phyloP scores from a whole-genome alignment of 2,888 invertebrate species.

The Lepidochrysops patricia region DNA sequence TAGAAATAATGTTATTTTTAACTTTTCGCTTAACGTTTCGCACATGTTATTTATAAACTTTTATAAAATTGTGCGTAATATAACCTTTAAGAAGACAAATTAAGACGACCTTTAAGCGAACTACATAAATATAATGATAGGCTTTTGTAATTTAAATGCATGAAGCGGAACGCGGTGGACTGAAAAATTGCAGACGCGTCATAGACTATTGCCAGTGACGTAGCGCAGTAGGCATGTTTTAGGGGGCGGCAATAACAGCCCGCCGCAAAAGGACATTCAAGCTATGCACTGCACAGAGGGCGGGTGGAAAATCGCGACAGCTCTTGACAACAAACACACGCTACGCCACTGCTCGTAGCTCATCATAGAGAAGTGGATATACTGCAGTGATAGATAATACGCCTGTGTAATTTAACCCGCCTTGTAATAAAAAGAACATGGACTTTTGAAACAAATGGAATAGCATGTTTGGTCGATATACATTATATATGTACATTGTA shows the following conservation, averaged over 20 bases:
- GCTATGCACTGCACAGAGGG: no score
- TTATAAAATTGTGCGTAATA: not conserved
- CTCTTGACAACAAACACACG: no score
- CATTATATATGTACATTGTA: no score
- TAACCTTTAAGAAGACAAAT: not conserved
- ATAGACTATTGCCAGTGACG: not conserved
- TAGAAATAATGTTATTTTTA: no score
- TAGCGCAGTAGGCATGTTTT: no score
- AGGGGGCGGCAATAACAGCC: no score
- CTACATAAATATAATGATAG: not conserved
- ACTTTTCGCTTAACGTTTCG: not conserved
- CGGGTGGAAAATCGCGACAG: no score
- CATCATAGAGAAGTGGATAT: not conserved
- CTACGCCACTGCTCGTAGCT: no score
- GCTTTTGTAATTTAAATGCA: not conserved
- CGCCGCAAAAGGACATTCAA: no score
- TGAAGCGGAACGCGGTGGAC: not conserved
- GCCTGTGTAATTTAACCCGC: no score
- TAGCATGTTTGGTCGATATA: no score
- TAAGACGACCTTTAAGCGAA: not conserved
- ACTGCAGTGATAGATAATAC: not conserved
- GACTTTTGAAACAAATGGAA: not conserved
- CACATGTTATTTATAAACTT: not conserved
- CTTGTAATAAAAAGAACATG: not conserved
- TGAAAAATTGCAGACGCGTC: not conserved